Evolutionary conservation across 2,797 vertebrate genomes (phyloP), one percentile per base, ranked within the genome.

Genomic region (Melopsittacus undulatus): DNA sequence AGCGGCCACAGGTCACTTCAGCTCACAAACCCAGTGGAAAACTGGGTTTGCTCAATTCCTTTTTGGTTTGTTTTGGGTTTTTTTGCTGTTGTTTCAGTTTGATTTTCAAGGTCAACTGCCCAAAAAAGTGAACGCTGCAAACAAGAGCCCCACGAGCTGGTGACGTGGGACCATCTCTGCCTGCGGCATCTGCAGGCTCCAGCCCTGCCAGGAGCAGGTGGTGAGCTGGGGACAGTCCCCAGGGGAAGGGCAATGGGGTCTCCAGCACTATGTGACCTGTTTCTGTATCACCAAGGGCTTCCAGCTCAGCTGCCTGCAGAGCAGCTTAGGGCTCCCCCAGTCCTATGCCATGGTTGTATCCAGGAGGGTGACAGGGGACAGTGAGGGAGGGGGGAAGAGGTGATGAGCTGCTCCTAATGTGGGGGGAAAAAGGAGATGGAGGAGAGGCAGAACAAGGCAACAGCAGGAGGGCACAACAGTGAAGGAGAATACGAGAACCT

Each of bases 401-500:
- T 0, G 1, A n/a, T 27, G 48, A 83, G 42, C 36, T 61, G 21
- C 51, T 32, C 67, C 16, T 38, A 38, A 2, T 3, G 57, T 0
- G 0, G 1, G 18, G 7, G 22, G 14, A 17, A 76, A 56, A 42
- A 76, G 51, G 42, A 78, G 38, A 4, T 1, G 17, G 19, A 61
- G 29, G 17, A 68, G 29, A 27, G 56, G 21, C 32, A 36, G 69
- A 54, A 16, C 1, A 2, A 79, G 76, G 32, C 51, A 45, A 29
- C 34, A 48, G 68, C 10, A 62, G 56, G 29, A 70, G 26, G 8
- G 17, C 10, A 77, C 3, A 2, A 1, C 8, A 5, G 9, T 16
- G 18, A 23, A 54, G 22, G 46, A 51, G 19, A 42, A 21, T 10
- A 26, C 0, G 0, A 81, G 29, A 2, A 13, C 29, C 27, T 83